A percentile compares a stretch with the other conserved stretches of the same genome.
phyloP scores from a whole-genome alignment of 2,113 vertebrate genomes.

The Tupaia tana region DNA sequence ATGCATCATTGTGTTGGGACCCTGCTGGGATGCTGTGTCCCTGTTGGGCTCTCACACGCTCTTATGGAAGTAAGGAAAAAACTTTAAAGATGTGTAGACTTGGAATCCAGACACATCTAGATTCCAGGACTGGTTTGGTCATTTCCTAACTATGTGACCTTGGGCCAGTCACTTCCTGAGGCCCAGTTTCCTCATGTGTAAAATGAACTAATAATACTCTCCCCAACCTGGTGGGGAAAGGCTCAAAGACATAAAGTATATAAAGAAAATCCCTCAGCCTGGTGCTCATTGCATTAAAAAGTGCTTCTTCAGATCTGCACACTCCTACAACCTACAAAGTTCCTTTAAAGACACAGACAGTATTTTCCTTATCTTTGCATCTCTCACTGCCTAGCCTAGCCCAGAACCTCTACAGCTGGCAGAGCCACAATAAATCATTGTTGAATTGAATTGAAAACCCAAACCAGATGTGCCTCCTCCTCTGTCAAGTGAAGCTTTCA shows the following conservation, averaged over 20 bases:
- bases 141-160: slow-evolving; percentile 52
- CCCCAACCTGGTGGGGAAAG: background rate
- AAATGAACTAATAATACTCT: slow-evolving; percentile 21
- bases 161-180: slow-evolving; percentile 48
- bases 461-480: slow-evolving; percentile 79
- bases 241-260: background rate
- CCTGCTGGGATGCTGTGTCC: too few species aligned
- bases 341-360: slow-evolving; percentile 40
- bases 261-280: background rate
- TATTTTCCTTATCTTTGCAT: slow-evolving; percentile 66
- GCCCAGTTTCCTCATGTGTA: slow-evolving; percentile 5
- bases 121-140: background rate
- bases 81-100: background rate
- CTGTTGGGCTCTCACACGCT: too few species aligned
- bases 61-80: too few species aligned
- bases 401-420: slow-evolving; percentile 76
- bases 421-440: slow-evolving; percentile 75
- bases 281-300: background rate
- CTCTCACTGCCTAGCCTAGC: slow-evolving; percentile 60
- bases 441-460: slow-evolving; percentile 78
- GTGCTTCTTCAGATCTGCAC: background rate
- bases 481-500: slow-evolving; percentile 74
- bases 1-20: too few species aligned
- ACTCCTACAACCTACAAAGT: slow-evolving; percentile 4
- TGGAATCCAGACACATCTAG: background rate